Conservation (phyloP, 2,797 vertebrate species). For the Typhlichthys eigenmanni region DNA sequence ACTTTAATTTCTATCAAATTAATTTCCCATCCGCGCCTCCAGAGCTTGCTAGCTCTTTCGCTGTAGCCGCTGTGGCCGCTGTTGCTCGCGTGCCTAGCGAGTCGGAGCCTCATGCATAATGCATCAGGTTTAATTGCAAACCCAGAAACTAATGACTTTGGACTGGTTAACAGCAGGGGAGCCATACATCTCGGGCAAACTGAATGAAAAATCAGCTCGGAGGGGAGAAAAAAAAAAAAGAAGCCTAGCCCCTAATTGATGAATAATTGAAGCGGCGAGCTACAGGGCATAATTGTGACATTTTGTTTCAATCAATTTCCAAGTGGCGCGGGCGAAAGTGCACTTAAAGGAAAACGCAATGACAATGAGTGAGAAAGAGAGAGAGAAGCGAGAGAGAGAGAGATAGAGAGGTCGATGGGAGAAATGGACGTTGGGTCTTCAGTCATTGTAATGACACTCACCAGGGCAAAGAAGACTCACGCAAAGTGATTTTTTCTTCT, state of each 20-base stretch:
- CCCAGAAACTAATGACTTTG: constrained; percentile 88
- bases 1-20: constrained; percentile 80
- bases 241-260: constrained; percentile 81
- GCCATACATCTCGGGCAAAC: constrained; percentile 84
- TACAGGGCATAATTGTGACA: constrained; percentile 86
- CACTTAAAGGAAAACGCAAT: constrained; percentile 77
- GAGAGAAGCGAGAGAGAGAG: constrained; percentile 40
- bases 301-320: constrained; percentile 87
- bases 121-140: constrained; percentile 88
- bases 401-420: constrained; percentile 39
- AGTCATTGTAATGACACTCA: constrained; percentile 58
- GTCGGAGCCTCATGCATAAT: constrained; percentile 83
- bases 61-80: constrained; percentile 60
- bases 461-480: constrained; percentile 27
- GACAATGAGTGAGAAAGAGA: constrained; percentile 64
- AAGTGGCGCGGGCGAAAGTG: constrained; percentile 80
- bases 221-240: constrained; percentile 66
- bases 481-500: constrained; percentile 47
- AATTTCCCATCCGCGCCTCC: constrained; percentile 80
- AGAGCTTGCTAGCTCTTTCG: constrained; percentile 72
- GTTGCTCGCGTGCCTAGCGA: constrained; percentile 72
- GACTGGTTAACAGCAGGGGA: constrained; percentile 88
- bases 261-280: constrained; percentile 85
- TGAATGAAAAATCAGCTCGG: constrained; percentile 85
- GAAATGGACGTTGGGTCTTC: constrained; percentile 64